Evolutionary conservation across 2,888 invertebrate species (phyloP).

Genomic region (Andricus quercusramuli): DNA sequence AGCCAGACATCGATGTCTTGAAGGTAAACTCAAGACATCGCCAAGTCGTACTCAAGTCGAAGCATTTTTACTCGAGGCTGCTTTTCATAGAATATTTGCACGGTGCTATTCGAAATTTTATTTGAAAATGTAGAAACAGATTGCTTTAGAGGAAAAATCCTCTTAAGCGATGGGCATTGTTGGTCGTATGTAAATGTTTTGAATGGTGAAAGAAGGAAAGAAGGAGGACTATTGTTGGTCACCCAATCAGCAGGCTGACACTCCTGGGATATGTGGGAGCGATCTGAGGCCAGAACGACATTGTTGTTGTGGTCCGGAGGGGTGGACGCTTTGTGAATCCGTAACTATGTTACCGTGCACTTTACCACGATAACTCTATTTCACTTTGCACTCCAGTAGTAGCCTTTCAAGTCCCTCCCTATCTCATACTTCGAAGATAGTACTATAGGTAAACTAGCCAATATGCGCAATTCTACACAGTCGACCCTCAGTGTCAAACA

Average conservation of each 20-base stretch:
- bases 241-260: conserved; percentile 55
- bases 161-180: conserved; percentile 30
- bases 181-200: conserved; percentile 60
- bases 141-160: conserved; percentile 26
- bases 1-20: no score
- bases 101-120: conserved; percentile 1
- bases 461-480: conserved; percentile 53
- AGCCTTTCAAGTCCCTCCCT: conserved; percentile 49
- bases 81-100: conserved; percentile 16
- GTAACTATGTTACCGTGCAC: conserved; percentile 77
- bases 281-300: conserved; percentile 50
- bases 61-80: no score
- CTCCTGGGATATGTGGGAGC: conserved; percentile 55
- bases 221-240: conserved; percentile 43
- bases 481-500: conserved; percentile 35
- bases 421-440: conserved; percentile 59
- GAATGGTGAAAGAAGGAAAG: conserved; percentile 31
- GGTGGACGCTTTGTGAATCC: conserved; percentile 70
- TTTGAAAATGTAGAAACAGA: conserved; percentile 6
- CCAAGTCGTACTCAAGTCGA: no score
- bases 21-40: no score
- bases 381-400: conserved; percentile 51
- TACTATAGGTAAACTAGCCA: conserved; percentile 62
- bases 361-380: conserved; percentile 77
- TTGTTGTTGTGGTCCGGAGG: conserved; percentile 53